Base-by-base conservation (phyloP, 2,888 invertebrate species). In the Hofmannophila pseudospretella region DNA sequence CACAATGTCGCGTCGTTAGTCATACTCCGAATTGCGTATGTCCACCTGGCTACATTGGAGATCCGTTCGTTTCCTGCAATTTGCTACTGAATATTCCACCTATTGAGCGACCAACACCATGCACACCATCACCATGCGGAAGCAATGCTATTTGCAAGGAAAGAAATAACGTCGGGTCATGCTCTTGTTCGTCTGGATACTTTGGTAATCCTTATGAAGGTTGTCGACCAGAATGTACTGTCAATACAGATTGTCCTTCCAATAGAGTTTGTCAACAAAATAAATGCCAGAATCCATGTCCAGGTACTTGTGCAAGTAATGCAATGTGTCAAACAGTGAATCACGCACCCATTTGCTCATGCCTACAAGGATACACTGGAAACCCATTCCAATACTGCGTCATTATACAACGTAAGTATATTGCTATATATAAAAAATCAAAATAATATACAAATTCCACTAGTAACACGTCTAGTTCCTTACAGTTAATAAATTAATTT, bases 201-300 rank as follows among this genome's bases (percentile, higher is more conserved):
- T 90, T 82, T 42, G 90, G 90, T 34, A 89, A 90, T 59, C 90
- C 90, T 3, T 90, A 90, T 45, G 89, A 90, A 57, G 92, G 92
- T 30, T 94, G 94, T 65, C 86, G 92, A 46, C 94, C 94, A 11
- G 93, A 94, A 75, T 94, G 94, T 62, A 86, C 90, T 0, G 78
- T 93, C 11, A 93, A 92, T 59, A 90, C 92, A 1, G 94, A 94
- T 55, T 94, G 94, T 64, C 80, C 91, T 1, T 90, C 92, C 3
- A 91, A 92, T 59, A 90, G 87, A 63, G 91, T 94, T 11, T 94
- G 94, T 51, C 88, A 91, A 39, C 90, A 90, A 65, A 91, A 92
- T 58, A 93, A 93, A 73, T 95, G 94, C 58, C 82, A 88, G 51
- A 91, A 93, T 67, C 94, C 94, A 5, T 94, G 94, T 56, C 91